Evolutionary conservation across 2,113 vertebrate genomes (phyloP).

Genomic region (Pelodiscus sinensis): DNA sequence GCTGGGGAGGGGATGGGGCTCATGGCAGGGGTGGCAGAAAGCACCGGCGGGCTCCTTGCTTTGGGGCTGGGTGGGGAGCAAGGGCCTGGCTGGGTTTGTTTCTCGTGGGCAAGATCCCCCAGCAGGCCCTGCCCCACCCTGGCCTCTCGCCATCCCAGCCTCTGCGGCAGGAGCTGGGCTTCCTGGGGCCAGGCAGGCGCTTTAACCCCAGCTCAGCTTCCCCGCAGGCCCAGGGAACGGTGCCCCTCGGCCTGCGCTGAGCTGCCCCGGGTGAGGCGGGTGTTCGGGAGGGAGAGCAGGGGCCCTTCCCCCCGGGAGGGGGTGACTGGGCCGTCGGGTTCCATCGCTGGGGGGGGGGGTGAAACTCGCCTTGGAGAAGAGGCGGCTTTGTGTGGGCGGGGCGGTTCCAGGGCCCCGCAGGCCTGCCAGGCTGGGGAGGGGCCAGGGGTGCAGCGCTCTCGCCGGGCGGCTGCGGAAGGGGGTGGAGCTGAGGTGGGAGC

Average conservation of each 20-base stretch:
- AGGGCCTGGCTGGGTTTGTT: slow-evolving; percentile 15
- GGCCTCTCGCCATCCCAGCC: neutral
- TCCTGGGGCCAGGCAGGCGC: neutral
- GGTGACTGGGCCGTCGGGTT: too few relatives aligned
- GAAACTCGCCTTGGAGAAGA: too few relatives aligned
- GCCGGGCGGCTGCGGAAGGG: too few relatives aligned
- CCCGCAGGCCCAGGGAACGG: neutral
- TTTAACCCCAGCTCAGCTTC: neutral
- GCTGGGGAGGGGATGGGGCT: neutral
- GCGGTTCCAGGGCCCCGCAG: too few relatives aligned
- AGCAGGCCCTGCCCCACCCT: neutral
- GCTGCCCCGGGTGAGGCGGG: neutral
- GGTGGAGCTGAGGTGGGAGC: too few relatives aligned
- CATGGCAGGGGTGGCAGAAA: neutral
- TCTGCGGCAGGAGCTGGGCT: accelerated
- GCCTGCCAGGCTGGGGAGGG: too few relatives aligned
- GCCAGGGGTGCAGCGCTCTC: too few relatives aligned
- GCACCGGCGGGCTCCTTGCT: accelerated
- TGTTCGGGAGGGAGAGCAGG: neutral
- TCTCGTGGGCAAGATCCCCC: neutral
- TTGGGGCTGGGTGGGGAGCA: neutral
- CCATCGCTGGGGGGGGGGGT: neutral
- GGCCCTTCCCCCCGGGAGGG: neutral
- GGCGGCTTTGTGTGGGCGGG: neutral
- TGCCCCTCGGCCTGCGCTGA: neutral